phyloP scores from a whole-genome alignment of 2,113 vertebrate species.

The Muntiacus reevesi region DNA sequence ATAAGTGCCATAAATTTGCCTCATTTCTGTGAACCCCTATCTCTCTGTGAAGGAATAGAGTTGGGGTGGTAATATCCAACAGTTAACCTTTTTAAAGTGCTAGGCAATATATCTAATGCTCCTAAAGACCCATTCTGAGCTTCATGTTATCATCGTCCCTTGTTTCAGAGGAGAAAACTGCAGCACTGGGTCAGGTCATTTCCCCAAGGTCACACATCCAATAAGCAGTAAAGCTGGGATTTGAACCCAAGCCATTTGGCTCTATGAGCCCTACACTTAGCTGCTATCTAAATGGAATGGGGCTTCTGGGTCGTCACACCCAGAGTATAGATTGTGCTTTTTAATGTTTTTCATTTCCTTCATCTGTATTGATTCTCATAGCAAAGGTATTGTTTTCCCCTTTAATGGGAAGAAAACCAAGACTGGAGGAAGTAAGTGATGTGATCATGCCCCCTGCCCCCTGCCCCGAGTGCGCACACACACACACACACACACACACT shows the following conservation, averaged over 20 bases:
- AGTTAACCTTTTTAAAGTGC: not conserved
- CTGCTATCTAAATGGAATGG: not conserved
- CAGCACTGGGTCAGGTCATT: not conserved
- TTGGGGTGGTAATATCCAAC: not conserved
- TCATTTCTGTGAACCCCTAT: not conserved
- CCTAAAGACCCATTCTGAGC: not conserved
- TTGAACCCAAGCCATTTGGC: not conserved
- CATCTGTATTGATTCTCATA: not conserved
- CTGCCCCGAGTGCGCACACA: rapidly evolving
- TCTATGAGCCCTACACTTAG: not conserved
- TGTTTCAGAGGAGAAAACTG: not conserved
- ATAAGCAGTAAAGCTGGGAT: not conserved
- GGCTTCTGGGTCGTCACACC: not conserved
- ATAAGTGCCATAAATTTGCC: not conserved
- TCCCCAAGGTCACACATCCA: not conserved
- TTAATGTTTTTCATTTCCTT: not conserved
- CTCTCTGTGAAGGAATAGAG: not conserved
- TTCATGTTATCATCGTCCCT: not conserved
- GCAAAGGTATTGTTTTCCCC: not conserved
- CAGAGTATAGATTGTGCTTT: not conserved
- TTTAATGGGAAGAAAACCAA: not conserved
- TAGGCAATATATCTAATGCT: not conserved
- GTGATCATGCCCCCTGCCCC: not conserved
- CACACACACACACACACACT: rapidly evolving
- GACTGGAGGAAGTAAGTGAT: not conserved